phyloP scores from a whole-genome alignment of 2,888 invertebrate genomes.

The Drosophila stalkeri region DNA sequence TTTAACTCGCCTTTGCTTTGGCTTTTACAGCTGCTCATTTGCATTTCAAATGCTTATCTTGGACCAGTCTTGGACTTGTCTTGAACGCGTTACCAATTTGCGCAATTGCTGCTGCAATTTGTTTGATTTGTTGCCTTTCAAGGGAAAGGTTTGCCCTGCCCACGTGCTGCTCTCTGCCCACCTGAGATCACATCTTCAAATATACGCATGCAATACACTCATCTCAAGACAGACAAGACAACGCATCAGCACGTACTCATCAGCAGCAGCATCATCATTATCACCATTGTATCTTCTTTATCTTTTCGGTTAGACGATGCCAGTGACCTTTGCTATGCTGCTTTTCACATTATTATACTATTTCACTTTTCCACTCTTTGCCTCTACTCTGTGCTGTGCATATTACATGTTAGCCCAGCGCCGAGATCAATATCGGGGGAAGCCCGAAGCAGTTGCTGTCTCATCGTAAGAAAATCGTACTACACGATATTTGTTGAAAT shows the following conservation, averaged over 20 bases:
- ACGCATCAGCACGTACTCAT: slow-evolving; percentile 49
- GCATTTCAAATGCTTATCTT: slow-evolving; percentile 51
- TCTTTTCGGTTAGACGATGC: slow-evolving; percentile 57
- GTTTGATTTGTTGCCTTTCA: slow-evolving; percentile 49
- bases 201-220: slow-evolving; percentile 1
- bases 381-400: slow-evolving; percentile 41
- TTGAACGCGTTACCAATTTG: slow-evolving; percentile 48
- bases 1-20: slow-evolving; percentile 19
- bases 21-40: slow-evolving; percentile 55
- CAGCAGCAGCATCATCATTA: slow-evolving; percentile 18
- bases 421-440: slow-evolving; percentile 66
- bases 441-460: slow-evolving; percentile 48
- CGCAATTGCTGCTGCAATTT: slow-evolving; percentile 66
- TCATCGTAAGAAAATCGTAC: slow-evolving; percentile 51
- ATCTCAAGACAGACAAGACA: slow-evolving; percentile 12
- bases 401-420: slow-evolving; percentile 47
- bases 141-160: slow-evolving; percentile 51
- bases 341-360: slow-evolving; percentile 37
- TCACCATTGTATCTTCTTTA: slow-evolving; percentile 24
- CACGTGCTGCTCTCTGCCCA: slow-evolving; percentile 44
- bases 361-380: slow-evolving; percentile 26
- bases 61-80: slow-evolving; percentile 38
- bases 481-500: slow-evolving; percentile 76
- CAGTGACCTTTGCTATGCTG: slow-evolving; percentile 67
- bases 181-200: slow-evolving; percentile 10